Evolutionary conservation across 2,888 invertebrate species (phyloP), one percentile per base, ranked within the genome.

Genomic region (Metellina segmentata): DNA sequence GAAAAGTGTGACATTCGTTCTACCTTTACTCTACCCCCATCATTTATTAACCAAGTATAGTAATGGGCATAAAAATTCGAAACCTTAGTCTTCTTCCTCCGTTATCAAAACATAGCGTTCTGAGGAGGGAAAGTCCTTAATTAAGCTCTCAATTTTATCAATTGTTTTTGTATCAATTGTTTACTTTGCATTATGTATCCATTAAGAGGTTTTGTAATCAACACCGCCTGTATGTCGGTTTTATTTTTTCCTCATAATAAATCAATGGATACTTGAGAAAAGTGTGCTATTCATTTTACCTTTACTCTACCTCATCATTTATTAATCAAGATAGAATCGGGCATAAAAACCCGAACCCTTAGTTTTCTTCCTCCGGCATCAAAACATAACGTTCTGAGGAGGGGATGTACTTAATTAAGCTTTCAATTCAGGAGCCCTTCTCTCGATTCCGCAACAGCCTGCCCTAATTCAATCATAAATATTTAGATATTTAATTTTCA

Each of bases 401-500:
- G 71, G 86, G 81, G 70, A 52, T 52, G 52, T 85, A 20, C 81
- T 90, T 85, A 90, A 90, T 90, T 81, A 85, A 90, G 90, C 75
- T 86, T 85, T 77, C 69, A 90, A 86, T 86, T 90, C 81, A 81
- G 75, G 34, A 90, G 77, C 81, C 81, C 81, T 69, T 19, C 20
- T 51, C 53, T 49, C 53, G 70, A 82, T 86, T 87, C 61, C 51
- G 20, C 77, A 87, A 49, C 51, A 77, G 61, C 49, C 53, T 72
- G 52, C 81, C 19, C 51, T 86, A 71, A 86, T 81, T 77, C 75
- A 81, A 82, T 91, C 78, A 82, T 77, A 91, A 91, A 87, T 91
- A 87, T 91, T 91, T 87, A 82, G 82, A 82, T 82, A 71, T 87
- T 91, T 86, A 86, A 91, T 91, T 91, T 91, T 78, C 87, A 87